Percentiles rank a stretch among this genome's conserved stretches.
Evolutionary conservation across 1,140 invertebrate genomes (phyloP).

Genomic region (Drosophila leontia): DNA sequence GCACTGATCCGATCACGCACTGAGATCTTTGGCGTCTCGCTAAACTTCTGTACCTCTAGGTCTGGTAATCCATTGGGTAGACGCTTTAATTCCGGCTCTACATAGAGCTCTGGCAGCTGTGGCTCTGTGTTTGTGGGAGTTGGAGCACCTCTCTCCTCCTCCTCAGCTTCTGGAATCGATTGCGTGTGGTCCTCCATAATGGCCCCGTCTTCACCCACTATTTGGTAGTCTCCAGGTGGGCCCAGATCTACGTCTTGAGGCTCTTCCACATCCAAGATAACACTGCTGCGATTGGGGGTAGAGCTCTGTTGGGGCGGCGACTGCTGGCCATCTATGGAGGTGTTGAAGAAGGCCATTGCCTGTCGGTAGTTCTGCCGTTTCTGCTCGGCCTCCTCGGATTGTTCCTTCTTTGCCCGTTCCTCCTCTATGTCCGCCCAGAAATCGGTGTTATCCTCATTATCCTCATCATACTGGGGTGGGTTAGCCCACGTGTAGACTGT

Average conservation of each 20-base stretch:
- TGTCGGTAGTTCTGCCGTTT: constrained; percentile 78
- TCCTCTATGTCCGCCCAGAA: constrained; percentile 75
- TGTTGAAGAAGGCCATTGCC: constrained; percentile 81
- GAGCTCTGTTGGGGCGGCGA: constrained; percentile 40
- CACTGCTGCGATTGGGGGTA: constrained; percentile 46
- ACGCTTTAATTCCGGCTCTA: constrained; percentile 55
- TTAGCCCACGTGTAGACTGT: constrained; percentile 64
- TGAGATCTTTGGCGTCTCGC: constrained; percentile 70
- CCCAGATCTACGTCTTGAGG: constrained; percentile 45
- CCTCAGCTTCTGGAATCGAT: constrained; percentile 26
- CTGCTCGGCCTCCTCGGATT: constrained; percentile 67
- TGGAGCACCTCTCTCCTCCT: constrained; percentile 52
- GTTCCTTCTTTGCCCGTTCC: constrained; percentile 51
- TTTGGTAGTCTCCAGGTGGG: constrained; percentile 56
- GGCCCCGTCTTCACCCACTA: constrained; percentile 54
- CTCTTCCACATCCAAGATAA: constrained; percentile 50
- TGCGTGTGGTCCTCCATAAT: constrained; percentile 47
- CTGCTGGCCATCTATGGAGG: constrained; percentile 78
- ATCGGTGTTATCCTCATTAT: constrained; percentile 47
- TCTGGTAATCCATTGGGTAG: constrained; percentile 67
- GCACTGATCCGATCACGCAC: constrained; percentile 81
- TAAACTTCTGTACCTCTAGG: constrained; percentile 65
- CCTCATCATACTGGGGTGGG: constrained; percentile 2
- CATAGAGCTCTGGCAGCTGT: constrained; percentile 63
- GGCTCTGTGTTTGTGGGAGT: constrained; percentile 63